Conservation (phyloP, 2,797 vertebrate species). For the Streptopelia turtur region DNA sequence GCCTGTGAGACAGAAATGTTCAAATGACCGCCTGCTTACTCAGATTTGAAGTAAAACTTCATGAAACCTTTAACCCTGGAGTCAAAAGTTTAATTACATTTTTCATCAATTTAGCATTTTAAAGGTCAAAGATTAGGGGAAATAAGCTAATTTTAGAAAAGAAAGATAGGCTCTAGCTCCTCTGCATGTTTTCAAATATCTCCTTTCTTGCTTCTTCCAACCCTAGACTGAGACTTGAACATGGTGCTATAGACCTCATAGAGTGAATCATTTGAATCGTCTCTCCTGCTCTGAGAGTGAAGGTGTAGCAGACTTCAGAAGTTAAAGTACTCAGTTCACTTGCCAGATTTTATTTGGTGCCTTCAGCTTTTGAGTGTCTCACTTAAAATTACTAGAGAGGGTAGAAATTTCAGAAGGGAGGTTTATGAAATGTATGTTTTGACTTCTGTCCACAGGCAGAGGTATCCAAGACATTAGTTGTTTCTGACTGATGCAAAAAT, state of each 20-base stretch:
- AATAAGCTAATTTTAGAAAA: neutral
- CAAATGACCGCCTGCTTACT: neutral
- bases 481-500: neutral
- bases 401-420: neutral
- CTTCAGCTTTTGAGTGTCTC: neutral
- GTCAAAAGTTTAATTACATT: conserved; percentile 8
- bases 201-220: neutral
- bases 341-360: neutral
- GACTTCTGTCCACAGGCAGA: neutral
- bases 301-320: neutral
- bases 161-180: neutral
- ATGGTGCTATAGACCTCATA: neutral
- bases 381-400: neutral
- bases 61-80: neutral
- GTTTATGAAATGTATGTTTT: neutral
- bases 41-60: neutral
- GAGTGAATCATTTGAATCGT: neutral
- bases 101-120: neutral
- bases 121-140: conserved; percentile 2
- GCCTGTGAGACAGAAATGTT: neutral
- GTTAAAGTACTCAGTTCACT: neutral
- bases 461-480: neutral
- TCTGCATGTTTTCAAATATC: neutral
- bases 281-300: neutral
- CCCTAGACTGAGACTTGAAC: neutral